Evolutionary conservation across 2,888 invertebrate species (phyloP).

Genomic region (Apoderus coryli): DNA sequence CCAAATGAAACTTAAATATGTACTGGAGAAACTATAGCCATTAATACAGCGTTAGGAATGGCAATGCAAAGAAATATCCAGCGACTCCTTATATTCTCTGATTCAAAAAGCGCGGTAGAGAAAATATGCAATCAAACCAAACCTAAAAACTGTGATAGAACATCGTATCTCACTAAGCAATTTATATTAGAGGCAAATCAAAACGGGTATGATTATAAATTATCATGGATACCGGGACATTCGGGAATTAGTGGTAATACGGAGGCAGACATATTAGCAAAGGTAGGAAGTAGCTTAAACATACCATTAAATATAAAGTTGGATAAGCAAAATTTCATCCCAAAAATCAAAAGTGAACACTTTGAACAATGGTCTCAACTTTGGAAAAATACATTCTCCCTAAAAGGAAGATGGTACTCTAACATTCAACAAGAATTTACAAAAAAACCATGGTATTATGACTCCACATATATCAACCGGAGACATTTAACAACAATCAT

Average conservation of each 20-base stretch:
- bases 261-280: slow-evolving; percentile 3
- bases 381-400: not conserved
- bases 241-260: not conserved
- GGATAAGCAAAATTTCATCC: not conserved
- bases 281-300: slow-evolving; percentile 1
- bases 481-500: slow-evolving; percentile 6
- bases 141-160: not conserved
- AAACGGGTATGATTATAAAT: not conserved
- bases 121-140: not conserved
- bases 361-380: not conserved
- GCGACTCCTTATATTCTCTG: slow-evolving; percentile 4
- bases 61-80: not conserved
- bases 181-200: not conserved
- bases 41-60: slow-evolving; percentile 6
- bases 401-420: not conserved
- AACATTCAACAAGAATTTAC: not conserved
- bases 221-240: slow-evolving; percentile 4
- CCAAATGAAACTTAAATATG: slow-evolving; percentile 7
- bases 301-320: not conserved
- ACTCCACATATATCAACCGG: not conserved
- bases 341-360: not conserved
- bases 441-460: not conserved
- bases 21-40: slow-evolving; percentile 10
- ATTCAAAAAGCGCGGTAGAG: slow-evolving; percentile 4
- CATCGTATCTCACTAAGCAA: not conserved